phyloP scores from a whole-genome alignment of 2,888 invertebrate species.

The Griposia aprilina region DNA sequence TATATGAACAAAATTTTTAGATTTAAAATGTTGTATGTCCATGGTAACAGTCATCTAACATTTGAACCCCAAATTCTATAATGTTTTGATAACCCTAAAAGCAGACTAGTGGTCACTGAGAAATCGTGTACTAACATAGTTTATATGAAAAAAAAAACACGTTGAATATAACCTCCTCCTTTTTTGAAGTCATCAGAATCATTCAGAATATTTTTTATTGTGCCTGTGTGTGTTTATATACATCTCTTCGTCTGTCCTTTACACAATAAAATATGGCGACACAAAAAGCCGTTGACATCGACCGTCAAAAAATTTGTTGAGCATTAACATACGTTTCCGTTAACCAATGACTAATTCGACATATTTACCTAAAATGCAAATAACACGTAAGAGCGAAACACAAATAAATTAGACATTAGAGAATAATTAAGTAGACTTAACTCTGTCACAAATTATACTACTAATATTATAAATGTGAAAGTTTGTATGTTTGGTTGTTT shows the following conservation, averaged over 20 bases:
- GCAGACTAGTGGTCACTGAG: too few relatives aligned
- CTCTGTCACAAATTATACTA: slow-evolving; percentile 53
- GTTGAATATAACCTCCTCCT: too few relatives aligned
- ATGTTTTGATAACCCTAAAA: too few relatives aligned
- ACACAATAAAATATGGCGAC: slow-evolving; percentile 49
- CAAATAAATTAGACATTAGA: slow-evolving; percentile 63
- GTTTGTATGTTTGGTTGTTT: background rate
- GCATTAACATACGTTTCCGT: slow-evolving; percentile 59
- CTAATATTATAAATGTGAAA: background rate
- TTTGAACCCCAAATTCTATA: background rate
- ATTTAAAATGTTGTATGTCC: background rate
- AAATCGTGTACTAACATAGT: too few relatives aligned
- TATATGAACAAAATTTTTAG: background rate
- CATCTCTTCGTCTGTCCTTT: slow-evolving; percentile 19
- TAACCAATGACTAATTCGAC: slow-evolving; percentile 65
- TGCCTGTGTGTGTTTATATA: background rate
- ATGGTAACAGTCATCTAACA: background rate
- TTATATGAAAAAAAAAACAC: too few relatives aligned
- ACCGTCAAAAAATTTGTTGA: slow-evolving; percentile 54
- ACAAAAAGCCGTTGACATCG: slow-evolving; percentile 59
- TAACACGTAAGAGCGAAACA: slow-evolving; percentile 58
- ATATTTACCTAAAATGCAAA: slow-evolving; percentile 67
- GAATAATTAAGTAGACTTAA: slow-evolving; percentile 65
- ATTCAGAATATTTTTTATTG: background rate
- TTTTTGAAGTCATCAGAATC: too few relatives aligned